Evolutionary conservation across 2,113 vertebrate species (phyloP), one percentile per base, ranked within the genome.

Genomic region (Regulus satrapa): DNA sequence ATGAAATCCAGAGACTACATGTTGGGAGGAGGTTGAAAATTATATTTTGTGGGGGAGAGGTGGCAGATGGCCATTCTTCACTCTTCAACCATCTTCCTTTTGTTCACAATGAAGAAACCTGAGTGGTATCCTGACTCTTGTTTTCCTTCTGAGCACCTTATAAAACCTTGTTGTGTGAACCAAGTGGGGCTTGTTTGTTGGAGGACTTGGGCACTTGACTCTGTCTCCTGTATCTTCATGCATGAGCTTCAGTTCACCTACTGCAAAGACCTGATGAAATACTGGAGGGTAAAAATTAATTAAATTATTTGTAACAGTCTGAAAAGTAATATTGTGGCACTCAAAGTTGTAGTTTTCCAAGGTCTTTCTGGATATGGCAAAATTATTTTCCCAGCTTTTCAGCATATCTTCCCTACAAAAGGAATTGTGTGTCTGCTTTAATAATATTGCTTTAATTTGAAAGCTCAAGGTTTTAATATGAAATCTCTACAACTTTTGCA

Each of bases 151-250:
- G 14, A 81, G 34, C 15, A 25, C 13, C 26, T 61, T 66, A 17
- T 5, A 14, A 14, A 62, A 48, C 7, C 32, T 75, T 0, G 0
- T 18, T 26, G 36, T 45, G 15, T 81, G 43, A 66, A 12, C 13
- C 31, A 61, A 56, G 12, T 5, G 71, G 36, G 7, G 16, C 34
- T 31, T 45, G 12, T 45, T n/a, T 63, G 10, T 72, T 63, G 24
- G 43, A 29, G 28, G 51, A 0, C 34, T 66, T 48, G 48, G n/a
- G n/a, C 14, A 28, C 34, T 51, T 80, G 19, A 32, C 41, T 49
- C 43, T 51, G 12, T 48, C 41, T 76, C 9, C 10, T 80, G 49
- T 41, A 25, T 77, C 56, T 62, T 64, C 14, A 7, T 23, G 29
- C 34, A 10, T 16, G 23, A 19, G n/a, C n/a, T n/a, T n/a, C 38